Base-by-base conservation (phyloP, 2,888 invertebrate genomes). In the Drosophila barbarae region DNA sequence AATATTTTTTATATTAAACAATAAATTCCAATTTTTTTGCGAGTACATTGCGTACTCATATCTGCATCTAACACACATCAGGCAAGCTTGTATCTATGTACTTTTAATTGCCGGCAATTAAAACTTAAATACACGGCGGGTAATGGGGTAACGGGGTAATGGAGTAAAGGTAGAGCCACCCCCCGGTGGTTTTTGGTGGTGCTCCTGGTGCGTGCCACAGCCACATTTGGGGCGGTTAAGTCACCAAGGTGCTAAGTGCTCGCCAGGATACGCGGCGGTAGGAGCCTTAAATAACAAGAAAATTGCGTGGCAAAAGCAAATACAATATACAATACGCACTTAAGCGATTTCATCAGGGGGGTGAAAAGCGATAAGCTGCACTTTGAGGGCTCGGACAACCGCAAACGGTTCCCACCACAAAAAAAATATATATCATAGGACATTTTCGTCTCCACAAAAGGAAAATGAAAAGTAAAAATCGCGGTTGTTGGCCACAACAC, bases 61-160 rank as follows among this genome's bases (percentile, higher is more conserved):
- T 66, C 66, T 66, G 66, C 64, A 64, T 54, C 46, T 65, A 66
- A 26, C 66, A 66, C 38, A 42, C 56, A 67, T 56, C 66, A 50
- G 49, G 50, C 51, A 9, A 51, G 61, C 52, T 41, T 21, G 49
- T 80, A 71, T 77, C 77, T 72, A 80, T 83, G 72, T 78, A 83
- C 84, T 85, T 87, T 87, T 87, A 87, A 87, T 87, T 87, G 87
- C 81, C 76, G 81, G 87, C 87, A 87, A 87, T 87, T 87, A 86
- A 87, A 86, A 84, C 84, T 87, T 86, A 76, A 85, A 77, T 56
- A 70, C 58, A 56, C 67, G 36, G 23, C 49, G n/a, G 15, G 8
- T 34, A n/a, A 21, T 13, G 39, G 39, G 61, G 36, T 5, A 5
- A 8, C 8, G 36, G 35, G 36, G 36, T 18, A 10, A 5, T 36